phyloP scores from a whole-genome alignment of 2,113 vertebrate species.

The Arizona elegans region DNA sequence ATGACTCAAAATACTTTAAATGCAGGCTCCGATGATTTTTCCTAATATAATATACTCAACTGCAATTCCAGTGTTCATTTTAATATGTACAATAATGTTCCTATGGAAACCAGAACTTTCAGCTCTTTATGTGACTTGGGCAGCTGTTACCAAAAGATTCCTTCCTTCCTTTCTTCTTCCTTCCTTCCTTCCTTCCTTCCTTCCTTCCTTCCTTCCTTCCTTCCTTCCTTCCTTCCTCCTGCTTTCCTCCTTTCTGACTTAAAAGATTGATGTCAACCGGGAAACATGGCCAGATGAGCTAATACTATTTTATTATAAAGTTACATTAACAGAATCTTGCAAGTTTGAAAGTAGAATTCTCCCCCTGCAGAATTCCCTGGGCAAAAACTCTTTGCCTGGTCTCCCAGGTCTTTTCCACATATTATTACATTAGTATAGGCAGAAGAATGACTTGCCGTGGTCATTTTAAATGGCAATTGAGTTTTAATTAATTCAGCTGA shows the following conservation, averaged over 20 bases:
- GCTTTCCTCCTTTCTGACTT: background rate
- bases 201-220: background rate
- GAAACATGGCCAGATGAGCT: background rate
- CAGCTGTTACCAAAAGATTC: background rate
- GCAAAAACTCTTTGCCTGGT: background rate
- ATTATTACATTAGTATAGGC: background rate
- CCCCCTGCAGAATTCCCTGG: background rate
- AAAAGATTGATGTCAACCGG: background rate
- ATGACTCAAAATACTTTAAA: background rate
- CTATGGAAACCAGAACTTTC: background rate
- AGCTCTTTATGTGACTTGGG: background rate
- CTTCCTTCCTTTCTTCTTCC: background rate
- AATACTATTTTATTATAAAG: background rate
- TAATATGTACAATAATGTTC: background rate
- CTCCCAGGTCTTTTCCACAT: background rate
- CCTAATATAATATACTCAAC: background rate
- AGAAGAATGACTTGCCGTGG: background rate
- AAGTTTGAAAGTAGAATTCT: background rate
- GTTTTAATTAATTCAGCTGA: background rate
- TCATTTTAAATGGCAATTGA: background rate
- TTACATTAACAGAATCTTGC: background rate
- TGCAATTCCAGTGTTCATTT: background rate
- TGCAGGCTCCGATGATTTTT: background rate
- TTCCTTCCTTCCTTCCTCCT: background rate
- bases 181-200: background rate